Evolutionary conservation across 1,140 invertebrate genomes (phyloP), one percentile per base, ranked within the genome.

Genomic region (Psix sp.): DNA sequence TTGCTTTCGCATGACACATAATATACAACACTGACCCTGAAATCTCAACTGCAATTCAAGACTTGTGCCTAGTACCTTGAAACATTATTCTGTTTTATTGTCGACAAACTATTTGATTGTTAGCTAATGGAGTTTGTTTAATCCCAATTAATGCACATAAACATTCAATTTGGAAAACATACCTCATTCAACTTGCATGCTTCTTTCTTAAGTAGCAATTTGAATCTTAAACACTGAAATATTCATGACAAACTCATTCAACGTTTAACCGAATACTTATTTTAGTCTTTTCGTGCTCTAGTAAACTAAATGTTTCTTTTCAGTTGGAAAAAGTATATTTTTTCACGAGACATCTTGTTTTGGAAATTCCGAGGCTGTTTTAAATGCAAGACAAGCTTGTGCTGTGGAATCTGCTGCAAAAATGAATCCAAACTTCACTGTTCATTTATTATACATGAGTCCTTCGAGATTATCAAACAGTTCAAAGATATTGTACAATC

Each of bases 321-420:
- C 35, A 52, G 82, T 84, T 1, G 89, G 88, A 15, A 85, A 63
- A 6, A 87, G 81, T 35, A 90, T 91, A 38, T 91, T 91, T 62
- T 90, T 91, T 57, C 88, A 90, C 33, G 90, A 91, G 71, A 91
- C 90, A 1, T 89, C 87, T 0, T 90, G 88, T 26, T 87, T 84
- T 65, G 67, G 68, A 0, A 77, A 80, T 7, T 80, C 80, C 2
- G 87, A 83, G 49, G 77, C 84, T 1, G 46, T 81, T 6, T 70
- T 92, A 14, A 88, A 81, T 15, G 54, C 88, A 0, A 82, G 91
- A 13, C 90, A 92, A 75, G 91, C 91, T 0, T 93, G 91, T 72
- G 90, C 91, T 0, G 88, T 93, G 0, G 92, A 93, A 84, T 92
- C 91, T 0, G 91, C 91, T 0, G 91, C 91, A 0, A 75, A 81